Evolutionary conservation across 2,888 invertebrate species (phyloP).

Genomic region (Neoaliturus tenellus): DNA sequence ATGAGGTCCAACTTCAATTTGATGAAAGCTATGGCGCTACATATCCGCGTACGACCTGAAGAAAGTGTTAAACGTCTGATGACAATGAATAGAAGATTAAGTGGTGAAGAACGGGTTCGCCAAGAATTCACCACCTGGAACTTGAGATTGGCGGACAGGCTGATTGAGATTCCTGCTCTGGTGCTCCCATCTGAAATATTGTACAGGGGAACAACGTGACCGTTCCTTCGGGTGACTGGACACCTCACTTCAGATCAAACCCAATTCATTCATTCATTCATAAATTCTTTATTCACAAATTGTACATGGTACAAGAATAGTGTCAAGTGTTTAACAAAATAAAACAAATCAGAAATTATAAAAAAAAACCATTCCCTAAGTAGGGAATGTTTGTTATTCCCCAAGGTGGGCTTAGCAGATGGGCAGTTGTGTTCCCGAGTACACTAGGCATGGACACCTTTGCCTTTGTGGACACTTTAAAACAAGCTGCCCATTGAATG

Average conservation of each 20-base stretch:
- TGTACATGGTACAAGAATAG: too few species aligned
- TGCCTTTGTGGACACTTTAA: too few species aligned
- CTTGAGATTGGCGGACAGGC: slow-evolving; percentile 78
- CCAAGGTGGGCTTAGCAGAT: too few species aligned
- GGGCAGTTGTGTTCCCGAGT: too few species aligned
- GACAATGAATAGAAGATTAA: slow-evolving; percentile 80
- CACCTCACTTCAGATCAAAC: slow-evolving; percentile 77
- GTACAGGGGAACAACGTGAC: slow-evolving; percentile 71
- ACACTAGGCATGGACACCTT: too few species aligned
- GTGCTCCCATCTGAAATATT: slow-evolving; percentile 80
- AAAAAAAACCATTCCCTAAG: too few species aligned
- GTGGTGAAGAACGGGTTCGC: slow-evolving; percentile 72
- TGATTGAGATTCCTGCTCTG: slow-evolving; percentile 82
- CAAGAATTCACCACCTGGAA: slow-evolving; percentile 84
- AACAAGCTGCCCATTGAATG: too few species aligned
- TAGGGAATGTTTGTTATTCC: too few species aligned
- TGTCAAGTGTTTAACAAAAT: too few species aligned
- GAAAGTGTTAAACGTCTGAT: slow-evolving; percentile 80
- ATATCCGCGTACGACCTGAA: slow-evolving; percentile 85
- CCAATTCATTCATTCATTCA: too few species aligned
- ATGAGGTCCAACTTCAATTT: slow-evolving; percentile 76
- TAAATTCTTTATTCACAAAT: too few species aligned
- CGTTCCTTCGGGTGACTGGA: slow-evolving; percentile 82
- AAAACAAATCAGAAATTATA: too few species aligned
- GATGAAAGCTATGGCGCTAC: slow-evolving; percentile 82